Base-by-base conservation (phyloP, 2,113 vertebrate genomes). In the Oreocharis arfaki region DNA sequence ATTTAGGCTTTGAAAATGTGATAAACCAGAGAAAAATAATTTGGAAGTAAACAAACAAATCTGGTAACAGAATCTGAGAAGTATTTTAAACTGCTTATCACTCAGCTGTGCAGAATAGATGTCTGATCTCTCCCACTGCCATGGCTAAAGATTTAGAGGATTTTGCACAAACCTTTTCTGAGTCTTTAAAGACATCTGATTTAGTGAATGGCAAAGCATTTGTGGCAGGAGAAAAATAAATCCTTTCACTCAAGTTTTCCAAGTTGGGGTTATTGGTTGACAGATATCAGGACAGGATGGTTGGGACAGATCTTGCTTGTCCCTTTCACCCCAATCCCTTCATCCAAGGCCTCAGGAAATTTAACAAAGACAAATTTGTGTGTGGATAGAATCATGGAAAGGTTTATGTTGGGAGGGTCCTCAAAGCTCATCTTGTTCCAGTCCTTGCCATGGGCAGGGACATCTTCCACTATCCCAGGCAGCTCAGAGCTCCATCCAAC, bases 11-110 rank as follows among this genome's bases (percentile, higher is more conserved):
- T 90, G 74, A 52, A 61, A 79, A 91, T 39, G 65, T 46, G 37
- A 81, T 65, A 95, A 94, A 94, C 87, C 53, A 91, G 39, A 77
- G 21, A 47, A 89, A 96, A 87, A 15, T 76, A 46, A 90, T n/a
- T 49, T 63, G 68, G 30, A 63, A 77, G 20, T 22, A 89, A 60
- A 56, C 55, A 71, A 71, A 35, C 26, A 70, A 49, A 67, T 53
- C 18, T 44, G 16, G 19, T 81, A 47, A 44, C 28, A 42, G 35
- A 50, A 8, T 39, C 10, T 44, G 41, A 76, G 76, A 73, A 81
- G 16, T 22, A 60, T 46, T 79, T 87, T 78, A 77, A 73, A 65
- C 26, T 75, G 23, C 8, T 69, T 89, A 65, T 65, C 19, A 16
- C 22, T 95, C 42, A 70, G 22, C 35, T 68, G 32, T 50, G 57